Conservation (phyloP, 2,888 invertebrate species). For the Andrena dorsata region DNA sequence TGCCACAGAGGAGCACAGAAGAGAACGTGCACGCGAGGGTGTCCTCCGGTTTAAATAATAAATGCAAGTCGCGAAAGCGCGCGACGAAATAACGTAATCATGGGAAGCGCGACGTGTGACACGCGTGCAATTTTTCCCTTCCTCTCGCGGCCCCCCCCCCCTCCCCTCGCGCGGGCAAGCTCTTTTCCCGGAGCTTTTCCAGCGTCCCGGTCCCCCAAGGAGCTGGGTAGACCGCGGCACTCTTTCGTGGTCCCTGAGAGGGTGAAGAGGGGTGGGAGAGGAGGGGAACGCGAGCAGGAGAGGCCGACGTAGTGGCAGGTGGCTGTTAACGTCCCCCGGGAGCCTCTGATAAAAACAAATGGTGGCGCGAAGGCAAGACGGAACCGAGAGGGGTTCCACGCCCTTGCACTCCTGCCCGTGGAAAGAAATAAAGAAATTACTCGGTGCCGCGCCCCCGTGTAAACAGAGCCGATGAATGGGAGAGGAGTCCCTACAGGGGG, state of each 20-base stretch:
- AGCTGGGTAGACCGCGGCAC: constrained; percentile 33
- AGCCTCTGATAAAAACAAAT: constrained; percentile 84
- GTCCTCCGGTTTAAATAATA: constrained; percentile 76
- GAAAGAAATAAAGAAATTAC: constrained; percentile 84
- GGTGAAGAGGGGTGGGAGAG: constrained; percentile 10
- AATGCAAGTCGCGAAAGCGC: constrained; percentile 70
- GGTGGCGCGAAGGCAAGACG: constrained; percentile 76
- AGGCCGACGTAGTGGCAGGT: constrained; percentile 68
- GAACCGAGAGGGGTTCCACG: constrained; percentile 58
- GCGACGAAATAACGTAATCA: constrained; percentile 81
- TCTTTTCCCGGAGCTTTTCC: constrained; percentile 49
- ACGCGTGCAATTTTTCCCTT: constrained; percentile 68
- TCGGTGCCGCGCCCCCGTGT: constrained; percentile 69
- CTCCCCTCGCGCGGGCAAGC: constrained; percentile 60
- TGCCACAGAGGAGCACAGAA: neutral
- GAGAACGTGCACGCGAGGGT: constrained; percentile 3
- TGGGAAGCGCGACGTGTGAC: constrained; percentile 78
- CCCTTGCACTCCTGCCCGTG: constrained; percentile 67
- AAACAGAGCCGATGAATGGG: constrained; percentile 73
- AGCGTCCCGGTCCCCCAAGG: constrained; percentile 37
- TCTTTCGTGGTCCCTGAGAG: constrained; percentile 29
- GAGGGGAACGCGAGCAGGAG: constrained; percentile 42
- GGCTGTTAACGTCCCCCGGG: constrained; percentile 76
- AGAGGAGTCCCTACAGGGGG: constrained; percentile 46
- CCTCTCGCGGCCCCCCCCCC: constrained; percentile 31